Evolutionary conservation across 1,140 invertebrate genomes (phyloP), one percentile per base, ranked within the genome.

Genomic region (Magallana angulata): DNA sequence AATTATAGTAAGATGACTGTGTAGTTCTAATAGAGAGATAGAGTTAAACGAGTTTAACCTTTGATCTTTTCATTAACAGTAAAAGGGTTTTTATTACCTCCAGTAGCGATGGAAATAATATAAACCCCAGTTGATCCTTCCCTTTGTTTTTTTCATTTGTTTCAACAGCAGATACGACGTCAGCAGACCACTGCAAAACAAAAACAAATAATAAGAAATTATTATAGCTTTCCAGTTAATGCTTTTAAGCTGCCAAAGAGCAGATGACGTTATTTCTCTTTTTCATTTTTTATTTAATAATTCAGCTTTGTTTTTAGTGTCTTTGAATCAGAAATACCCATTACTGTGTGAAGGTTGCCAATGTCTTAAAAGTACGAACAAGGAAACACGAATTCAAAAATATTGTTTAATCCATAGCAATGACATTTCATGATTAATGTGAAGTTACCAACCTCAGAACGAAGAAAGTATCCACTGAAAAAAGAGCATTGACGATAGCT

Each of bases 381-480:
- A 48, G 5, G 5, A 48, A 48, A 48, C 36, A 48, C 2, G 36
- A 48, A 48, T 48, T 48, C 36, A 48, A 48, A 48, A 4, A 48
- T 4, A 48, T 5, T 48, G 36, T 48, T 48, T 48, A 48, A 48
- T 48, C 36, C 36, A 48, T 5, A 5, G 5, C 36, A 48, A 48
- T 48, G 36, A 48, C 36, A 48, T 48, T 5, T 5, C 36, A 48
- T 48, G 36, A 48, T 48, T 48, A 48, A 48, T 64, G 14, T 16
- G 1, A n/a, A 16, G 36, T 12, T 9, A 16, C 16, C 57, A 59
- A 92, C 91, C 91, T 91, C 30, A 93, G 68, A 11, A 98, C 97
- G 95, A 98, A 98, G 95, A 98, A 98, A 8, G 97, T 97, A 93
- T 98, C 97, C 16, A 98, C 97, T 62, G 97, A 97, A 93, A 98